phyloP scores from a whole-genome alignment of 2,113 vertebrate species.

The Bufo bufo region DNA sequence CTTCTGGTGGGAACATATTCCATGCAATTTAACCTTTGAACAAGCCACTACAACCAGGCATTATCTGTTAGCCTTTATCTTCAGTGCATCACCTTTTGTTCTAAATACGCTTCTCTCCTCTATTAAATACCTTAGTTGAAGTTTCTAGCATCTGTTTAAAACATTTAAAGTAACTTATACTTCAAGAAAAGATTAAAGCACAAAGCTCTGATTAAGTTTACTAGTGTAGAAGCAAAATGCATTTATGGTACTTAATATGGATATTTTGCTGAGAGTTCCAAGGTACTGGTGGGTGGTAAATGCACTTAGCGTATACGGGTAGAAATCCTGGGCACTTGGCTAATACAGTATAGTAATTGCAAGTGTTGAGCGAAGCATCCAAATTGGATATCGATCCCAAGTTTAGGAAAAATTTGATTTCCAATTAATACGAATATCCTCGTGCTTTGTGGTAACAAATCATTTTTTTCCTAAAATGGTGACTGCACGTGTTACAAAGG shows the following conservation, averaged over 20 bases:
- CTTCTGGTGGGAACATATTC: conserved; percentile 13
- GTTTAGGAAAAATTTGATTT: too few species aligned
- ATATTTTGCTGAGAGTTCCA: conserved; percentile 12
- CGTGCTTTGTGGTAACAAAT: too few species aligned
- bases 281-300: conserved; percentile 11
- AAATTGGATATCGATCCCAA: too few species aligned
- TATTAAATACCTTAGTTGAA: background rate
- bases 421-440: too few species aligned
- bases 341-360: background rate
- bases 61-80: conserved; percentile 30
- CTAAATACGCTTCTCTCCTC: conserved; percentile 2
- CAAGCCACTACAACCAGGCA: background rate
- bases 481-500: too few species aligned
- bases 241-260: conserved; percentile 9
- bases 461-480: too few species aligned
- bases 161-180: conserved; percentile 3
- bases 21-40: conserved; percentile 26
- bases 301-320: background rate
- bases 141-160: conserved; percentile 27
- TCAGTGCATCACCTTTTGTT: conserved; percentile 34
- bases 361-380: too few species aligned
- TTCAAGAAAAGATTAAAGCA: conserved; percentile 13
- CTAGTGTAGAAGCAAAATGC: background rate
- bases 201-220: background rate
- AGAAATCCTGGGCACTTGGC: background rate